Conservation (phyloP, 2,888 invertebrate species). For the Autographa gamma region DNA sequence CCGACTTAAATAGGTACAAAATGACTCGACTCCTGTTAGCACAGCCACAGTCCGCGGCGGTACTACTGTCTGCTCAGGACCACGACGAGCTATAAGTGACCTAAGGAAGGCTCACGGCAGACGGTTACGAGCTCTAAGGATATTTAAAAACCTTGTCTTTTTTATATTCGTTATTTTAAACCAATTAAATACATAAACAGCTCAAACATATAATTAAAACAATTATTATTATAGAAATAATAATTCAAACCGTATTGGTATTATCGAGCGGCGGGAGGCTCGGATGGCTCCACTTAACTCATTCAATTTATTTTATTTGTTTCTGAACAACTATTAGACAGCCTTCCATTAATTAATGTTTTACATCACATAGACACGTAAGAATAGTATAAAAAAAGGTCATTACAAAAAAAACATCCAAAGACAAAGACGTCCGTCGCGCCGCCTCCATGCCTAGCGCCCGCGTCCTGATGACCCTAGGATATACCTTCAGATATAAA, state of each 20-base stretch:
- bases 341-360: slow-evolving; percentile 53
- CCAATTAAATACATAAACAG: slow-evolving; percentile 37
- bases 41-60: neutral
- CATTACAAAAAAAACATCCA: no score
- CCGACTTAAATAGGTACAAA: no score
- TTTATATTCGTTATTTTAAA: no score
- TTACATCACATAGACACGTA: no score
- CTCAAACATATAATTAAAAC: slow-evolving; percentile 41
- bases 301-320: slow-evolving; percentile 55
- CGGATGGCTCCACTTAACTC: slow-evolving; percentile 47
- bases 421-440: no score
- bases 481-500: neutral
- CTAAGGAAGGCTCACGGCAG: neutral
- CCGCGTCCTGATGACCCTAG: no score
- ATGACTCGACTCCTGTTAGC: neutral
- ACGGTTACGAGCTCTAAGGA: neutral
- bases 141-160: neutral
- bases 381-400: no score
- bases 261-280: slow-evolving; percentile 34
- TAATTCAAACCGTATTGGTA: slow-evolving; percentile 33
- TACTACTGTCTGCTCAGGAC: neutral
- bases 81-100: no score
- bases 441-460: no score
- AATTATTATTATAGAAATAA: slow-evolving; percentile 51
- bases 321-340: slow-evolving; percentile 44